phyloP scores from a whole-genome alignment of 2,888 invertebrate species.

The Caenorhabditis wallacei region DNA sequence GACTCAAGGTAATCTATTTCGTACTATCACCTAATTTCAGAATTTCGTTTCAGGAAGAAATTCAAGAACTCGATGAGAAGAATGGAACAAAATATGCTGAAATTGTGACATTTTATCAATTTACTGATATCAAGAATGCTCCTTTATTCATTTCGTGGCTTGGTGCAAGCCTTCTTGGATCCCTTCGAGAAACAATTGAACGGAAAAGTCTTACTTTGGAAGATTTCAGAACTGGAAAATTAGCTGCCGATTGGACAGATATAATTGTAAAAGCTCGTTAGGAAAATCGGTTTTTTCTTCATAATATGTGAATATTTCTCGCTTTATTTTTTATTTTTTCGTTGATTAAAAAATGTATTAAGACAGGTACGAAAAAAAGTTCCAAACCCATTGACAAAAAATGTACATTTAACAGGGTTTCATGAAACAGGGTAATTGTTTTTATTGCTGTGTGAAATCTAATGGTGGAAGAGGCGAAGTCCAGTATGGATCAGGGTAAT shows the following conservation, averaged over 20 bases:
- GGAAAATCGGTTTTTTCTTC: background rate
- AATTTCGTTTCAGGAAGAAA: slow-evolving; percentile 42
- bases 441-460: slow-evolving; percentile 46
- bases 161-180: slow-evolving; percentile 62
- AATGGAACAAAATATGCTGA: slow-evolving; percentile 54
- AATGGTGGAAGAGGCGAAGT: slow-evolving; percentile 91
- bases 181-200: slow-evolving; percentile 59
- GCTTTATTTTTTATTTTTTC: slow-evolving; percentile 28
- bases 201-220: slow-evolving; percentile 47
- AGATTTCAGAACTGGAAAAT: slow-evolving; percentile 53
- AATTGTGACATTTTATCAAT: slow-evolving; percentile 62
- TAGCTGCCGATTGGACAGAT: slow-evolving; percentile 60
- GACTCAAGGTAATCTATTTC: slow-evolving; percentile 86
- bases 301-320: slow-evolving; percentile 18
- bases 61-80: slow-evolving; percentile 29
- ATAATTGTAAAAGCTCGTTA: slow-evolving; percentile 43
- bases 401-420: slow-evolving; percentile 34
- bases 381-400: slow-evolving; percentile 23
- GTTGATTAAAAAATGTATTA: slow-evolving; percentile 13
- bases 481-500: slow-evolving; percentile 93
- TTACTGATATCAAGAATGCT: slow-evolving; percentile 42
- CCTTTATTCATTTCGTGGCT: slow-evolving; percentile 56
- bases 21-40: background rate
- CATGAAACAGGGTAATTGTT: background rate
- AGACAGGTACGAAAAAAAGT: slow-evolving; percentile 18